Base-by-base conservation (phyloP, 2,888 invertebrate species). In the Thelaira solivaga region DNA sequence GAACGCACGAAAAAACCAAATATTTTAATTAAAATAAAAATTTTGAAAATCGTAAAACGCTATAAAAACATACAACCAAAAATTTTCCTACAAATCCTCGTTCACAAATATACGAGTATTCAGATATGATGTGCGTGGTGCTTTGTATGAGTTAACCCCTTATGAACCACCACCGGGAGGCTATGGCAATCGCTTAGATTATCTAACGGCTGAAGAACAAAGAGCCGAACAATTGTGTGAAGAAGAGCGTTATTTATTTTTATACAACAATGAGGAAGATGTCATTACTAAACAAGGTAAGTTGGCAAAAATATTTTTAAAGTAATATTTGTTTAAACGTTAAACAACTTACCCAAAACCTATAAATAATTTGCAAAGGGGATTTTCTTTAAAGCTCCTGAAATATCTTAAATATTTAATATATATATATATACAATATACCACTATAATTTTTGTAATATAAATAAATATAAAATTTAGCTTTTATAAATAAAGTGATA, bases 91-190 rank as follows among this genome's bases (percentile, higher is more conserved):
- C 10, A 39, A 13, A 16, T 29, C 41, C 26, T 29, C 16, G 36
- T 31, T 7, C 6, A 47, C 39, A 29, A 57, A 39, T 22, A 34
- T 8, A 7, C 10, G 31, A n/a, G 29, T 16, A 45, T 43, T 29
- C 71, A 98, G 98, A 91, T 98, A 98, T 90, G 98, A 98, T 91
- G 96, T 96, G 80, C 92, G 98, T 82, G 98, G 97, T 73, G 95
- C 97, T 69, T 91, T 98, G 83, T 94, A 94, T 84, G 98, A 98
- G 90, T 91, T 98, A 85, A 90, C 92, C 61, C 90, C 92, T 29
- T 93, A 93, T 87, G 97, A 97, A 89, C 93, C 93, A 61, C 94
- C 94, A 61, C 91, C 93, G 5, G 95, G 95, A 83, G 94, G 94
- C 82, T 92, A 91, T 86, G 89, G 90, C 41, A 90, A 89, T 84